Percentiles rank a stretch among this genome's conserved stretches.
Evolutionary conservation across 1,140 invertebrate genomes (phyloP).

Genomic region (Macrosteles quadrilineatus): DNA sequence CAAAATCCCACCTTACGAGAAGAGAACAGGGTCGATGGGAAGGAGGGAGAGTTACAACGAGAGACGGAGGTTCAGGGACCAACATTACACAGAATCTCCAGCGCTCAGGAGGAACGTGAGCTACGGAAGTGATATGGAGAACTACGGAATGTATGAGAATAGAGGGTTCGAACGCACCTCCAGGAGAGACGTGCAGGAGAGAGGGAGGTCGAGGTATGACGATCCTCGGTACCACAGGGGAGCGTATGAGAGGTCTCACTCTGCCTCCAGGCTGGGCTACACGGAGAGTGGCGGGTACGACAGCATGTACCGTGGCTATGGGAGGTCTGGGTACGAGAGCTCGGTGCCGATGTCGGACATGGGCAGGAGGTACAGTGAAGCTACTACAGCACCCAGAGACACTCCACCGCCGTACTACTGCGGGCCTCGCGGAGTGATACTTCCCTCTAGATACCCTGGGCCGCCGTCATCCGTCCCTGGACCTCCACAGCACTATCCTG

Average conservation of each 20-base stretch:
- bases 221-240: neutral
- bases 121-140: constrained; percentile 19
- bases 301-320: neutral
- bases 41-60: neutral
- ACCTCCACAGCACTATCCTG: neutral
- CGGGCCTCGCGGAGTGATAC: neutral
- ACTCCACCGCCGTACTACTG: neutral
- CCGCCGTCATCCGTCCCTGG: too few species aligned
- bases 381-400: neutral
- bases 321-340: neutral
- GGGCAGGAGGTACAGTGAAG: constrained; percentile 8
- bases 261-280: neutral
- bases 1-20: neutral
- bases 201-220: neutral
- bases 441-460: constrained; percentile 2
- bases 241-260: constrained; percentile 2
- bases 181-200: constrained; percentile 8
- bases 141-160: constrained; percentile 6
- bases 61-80: constrained; percentile 1
- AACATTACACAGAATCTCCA: neutral
- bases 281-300: constrained; percentile 14
- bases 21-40: constrained; percentile 8
- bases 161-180: neutral
- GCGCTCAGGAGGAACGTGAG: constrained; percentile 5
- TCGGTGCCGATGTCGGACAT: neutral